These are phyloP conservation scores for Trichacis sp. DNA, from an alignment of 2,888 invertebrate genomes.

Conservation along the genomic window DNA sequence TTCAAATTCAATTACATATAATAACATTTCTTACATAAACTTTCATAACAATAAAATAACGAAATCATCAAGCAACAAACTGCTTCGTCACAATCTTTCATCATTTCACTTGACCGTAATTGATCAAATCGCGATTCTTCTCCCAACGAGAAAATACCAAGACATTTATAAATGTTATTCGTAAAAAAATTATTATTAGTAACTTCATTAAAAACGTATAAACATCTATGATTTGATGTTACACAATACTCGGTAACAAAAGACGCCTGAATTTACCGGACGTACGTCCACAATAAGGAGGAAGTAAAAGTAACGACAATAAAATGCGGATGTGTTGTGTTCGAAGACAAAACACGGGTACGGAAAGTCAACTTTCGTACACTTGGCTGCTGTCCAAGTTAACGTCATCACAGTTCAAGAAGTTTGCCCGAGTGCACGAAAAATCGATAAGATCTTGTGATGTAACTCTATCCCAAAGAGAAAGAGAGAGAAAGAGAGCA, in stretches of 20 bases:
- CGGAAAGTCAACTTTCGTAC: not conserved
- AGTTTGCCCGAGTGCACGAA: not conserved
- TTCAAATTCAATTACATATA: no score
- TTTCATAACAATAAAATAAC: no score
- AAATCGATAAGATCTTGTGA: not conserved
- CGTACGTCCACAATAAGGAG: slow-evolving; percentile 1
- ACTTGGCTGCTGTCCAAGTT: slow-evolving; percentile 3
- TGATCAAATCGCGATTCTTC: no score
- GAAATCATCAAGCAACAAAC: no score
- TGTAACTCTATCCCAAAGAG: not conserved
- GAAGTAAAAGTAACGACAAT: slow-evolving; percentile 13
- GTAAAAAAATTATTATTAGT: no score
- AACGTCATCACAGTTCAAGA: slow-evolving; percentile 2
- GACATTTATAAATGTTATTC: no score
- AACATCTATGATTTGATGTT: not conserved
- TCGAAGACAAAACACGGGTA: not conserved
- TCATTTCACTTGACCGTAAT: no score
- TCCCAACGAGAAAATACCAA: no score
- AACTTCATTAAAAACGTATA: not conserved
- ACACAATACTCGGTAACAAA: not conserved
- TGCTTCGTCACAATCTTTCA: no score
- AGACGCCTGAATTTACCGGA: not conserved
- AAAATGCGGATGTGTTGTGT: slow-evolving; percentile 4
- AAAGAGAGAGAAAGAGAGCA: no score
- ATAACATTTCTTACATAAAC: no score